Conservation (phyloP, 1,140 invertebrate species). For the Maniola jurtina region DNA sequence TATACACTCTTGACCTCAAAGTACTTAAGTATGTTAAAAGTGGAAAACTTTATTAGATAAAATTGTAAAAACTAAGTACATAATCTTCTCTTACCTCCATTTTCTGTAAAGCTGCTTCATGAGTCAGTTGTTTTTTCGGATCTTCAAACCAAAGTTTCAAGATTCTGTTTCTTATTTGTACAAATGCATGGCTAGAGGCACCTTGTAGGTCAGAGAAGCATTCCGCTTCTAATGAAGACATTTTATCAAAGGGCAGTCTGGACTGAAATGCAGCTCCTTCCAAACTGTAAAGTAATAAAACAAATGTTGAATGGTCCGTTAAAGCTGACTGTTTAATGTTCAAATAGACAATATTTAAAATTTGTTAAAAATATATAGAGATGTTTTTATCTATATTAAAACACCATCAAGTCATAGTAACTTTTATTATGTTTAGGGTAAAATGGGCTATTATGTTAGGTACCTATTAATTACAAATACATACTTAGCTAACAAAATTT, state of each 20-base stretch:
- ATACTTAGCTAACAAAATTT: too few relatives aligned
- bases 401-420: too few relatives aligned
- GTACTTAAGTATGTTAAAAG: too few relatives aligned
- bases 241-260: constrained; percentile 95
- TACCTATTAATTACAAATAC: too few relatives aligned
- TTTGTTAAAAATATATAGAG: not conserved
- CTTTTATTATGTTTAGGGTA: too few relatives aligned
- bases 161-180: constrained; percentile 95
- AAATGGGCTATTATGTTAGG: too few relatives aligned
- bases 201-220: constrained; percentile 95
- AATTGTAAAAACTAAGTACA: not conserved
- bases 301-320: too few relatives aligned
- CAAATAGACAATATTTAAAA: not conserved
- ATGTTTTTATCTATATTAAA: too few relatives aligned
- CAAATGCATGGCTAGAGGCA: constrained; percentile 91
- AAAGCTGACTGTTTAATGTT: too few relatives aligned
- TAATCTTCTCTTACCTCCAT: constrained; percentile 81
- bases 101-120: constrained; percentile 88
- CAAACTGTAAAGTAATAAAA: constrained; percentile 79
- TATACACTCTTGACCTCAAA: too few relatives aligned
- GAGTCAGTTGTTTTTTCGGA: constrained; percentile 94
- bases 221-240: constrained; percentile 95
- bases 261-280: constrained; percentile 97
- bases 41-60: too few relatives aligned
- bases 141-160: constrained; percentile 98